Evolutionary conservation across 1,140 invertebrate genomes (phyloP).

Genomic region (Heliconius himera): DNA sequence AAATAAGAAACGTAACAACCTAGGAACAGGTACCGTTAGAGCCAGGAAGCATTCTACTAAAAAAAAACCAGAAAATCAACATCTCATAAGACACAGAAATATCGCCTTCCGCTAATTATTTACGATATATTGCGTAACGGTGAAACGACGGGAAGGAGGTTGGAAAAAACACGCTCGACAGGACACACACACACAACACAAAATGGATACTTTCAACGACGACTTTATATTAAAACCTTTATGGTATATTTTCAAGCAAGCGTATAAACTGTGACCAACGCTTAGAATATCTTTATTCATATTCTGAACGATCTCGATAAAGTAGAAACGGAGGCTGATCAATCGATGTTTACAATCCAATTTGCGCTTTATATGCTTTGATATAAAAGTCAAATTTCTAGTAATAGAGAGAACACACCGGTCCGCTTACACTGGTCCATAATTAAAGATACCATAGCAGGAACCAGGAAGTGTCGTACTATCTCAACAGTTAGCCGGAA

Average conservation of each 20-base stretch:
- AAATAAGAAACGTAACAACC: constrained; percentile 37
- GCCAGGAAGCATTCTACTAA: constrained; percentile 69
- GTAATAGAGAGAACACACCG: constrained; percentile 36
- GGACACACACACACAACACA: constrained; percentile 54
- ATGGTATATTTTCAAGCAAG: constrained; percentile 52
- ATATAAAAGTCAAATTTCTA: constrained; percentile 25
- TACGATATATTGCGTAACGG: constrained; percentile 81
- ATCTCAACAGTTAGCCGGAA: constrained; percentile 81
- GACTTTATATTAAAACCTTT: constrained; percentile 45
- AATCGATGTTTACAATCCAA: constrained; percentile 45
- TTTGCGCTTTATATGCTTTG: constrained; percentile 48
- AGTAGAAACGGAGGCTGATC: constrained; percentile 65
- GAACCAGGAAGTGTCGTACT: constrained; percentile 81
- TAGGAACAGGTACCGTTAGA: constrained; percentile 62
- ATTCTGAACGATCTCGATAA: constrained; percentile 74
- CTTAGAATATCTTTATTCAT: constrained; percentile 79
- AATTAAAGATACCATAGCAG: constrained; percentile 80
- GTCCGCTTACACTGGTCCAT: constrained; percentile 69
- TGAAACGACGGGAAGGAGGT: constrained; percentile 79
- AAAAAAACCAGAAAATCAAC: constrained; percentile 70
- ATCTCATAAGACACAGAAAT: constrained; percentile 80
- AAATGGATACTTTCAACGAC: constrained; percentile 25
- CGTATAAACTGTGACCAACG: constrained; percentile 49
- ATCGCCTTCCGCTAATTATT: constrained; percentile 81
- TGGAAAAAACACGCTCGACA: constrained; percentile 75